These are phyloP conservation scores for Noctua janthe DNA, from an alignment of 2,888 invertebrate species.

Conservation along the genomic window DNA sequence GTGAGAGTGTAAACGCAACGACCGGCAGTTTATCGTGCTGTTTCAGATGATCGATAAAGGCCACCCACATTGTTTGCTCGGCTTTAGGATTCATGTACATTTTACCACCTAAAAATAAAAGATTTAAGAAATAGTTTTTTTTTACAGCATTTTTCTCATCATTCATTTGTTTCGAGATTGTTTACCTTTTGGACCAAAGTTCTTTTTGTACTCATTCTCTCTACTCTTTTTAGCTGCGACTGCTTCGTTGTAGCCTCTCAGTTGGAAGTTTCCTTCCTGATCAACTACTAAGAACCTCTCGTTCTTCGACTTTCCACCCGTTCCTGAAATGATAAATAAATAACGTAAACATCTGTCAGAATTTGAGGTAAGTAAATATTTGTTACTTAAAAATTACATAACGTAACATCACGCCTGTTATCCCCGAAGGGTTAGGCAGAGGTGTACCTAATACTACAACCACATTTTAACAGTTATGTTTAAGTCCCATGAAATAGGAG, in stretches of 20 bases:
- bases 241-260: conserved; percentile 91
- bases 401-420: too few species aligned
- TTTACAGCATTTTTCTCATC: not conserved
- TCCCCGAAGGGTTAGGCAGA: too few species aligned
- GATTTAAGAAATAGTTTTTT: not conserved
- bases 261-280: conserved; percentile 93
- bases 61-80: conserved; percentile 95
- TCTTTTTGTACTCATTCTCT: conserved; percentile 86
- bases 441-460: too few species aligned
- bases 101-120: conserved; percentile 78
- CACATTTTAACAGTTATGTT: too few species aligned
- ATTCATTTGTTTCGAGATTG: too few species aligned
- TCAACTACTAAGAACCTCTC: conserved; percentile 95
- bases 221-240: conserved; percentile 87
- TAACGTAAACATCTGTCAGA: not conserved
- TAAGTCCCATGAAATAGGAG: too few species aligned
- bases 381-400: not conserved
- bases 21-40: conserved; percentile 96
- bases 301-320: conserved; percentile 93
- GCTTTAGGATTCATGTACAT: conserved; percentile 90
- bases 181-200: conserved; percentile 87
- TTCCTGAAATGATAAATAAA: conserved; percentile 77
- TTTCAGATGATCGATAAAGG: conserved; percentile 95
- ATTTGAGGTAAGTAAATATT: not conserved
- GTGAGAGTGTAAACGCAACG: conserved; percentile 98